Conservation (phyloP, 2,113 vertebrate genomes). For the Myrmophylax atrothorax region DNA sequence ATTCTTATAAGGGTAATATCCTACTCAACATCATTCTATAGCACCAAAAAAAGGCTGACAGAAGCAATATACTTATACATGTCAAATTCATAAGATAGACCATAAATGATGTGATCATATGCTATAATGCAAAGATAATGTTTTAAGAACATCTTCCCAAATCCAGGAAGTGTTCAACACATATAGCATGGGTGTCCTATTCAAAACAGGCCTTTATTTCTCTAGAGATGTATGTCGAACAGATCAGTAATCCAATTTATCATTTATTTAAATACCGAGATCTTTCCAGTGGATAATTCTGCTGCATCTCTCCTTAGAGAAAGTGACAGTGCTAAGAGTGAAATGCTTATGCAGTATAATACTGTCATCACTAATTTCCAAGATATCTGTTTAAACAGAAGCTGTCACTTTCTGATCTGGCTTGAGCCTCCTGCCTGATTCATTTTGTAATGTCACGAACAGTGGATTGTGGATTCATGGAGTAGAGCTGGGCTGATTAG, state of each 20-base stretch:
- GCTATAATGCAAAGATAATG: not conserved
- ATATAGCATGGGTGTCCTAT: not conserved
- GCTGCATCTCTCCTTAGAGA: not conserved
- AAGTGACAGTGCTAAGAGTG: not conserved
- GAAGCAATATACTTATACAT: not conserved
- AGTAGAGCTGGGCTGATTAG: conserved; percentile 29
- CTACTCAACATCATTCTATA: not conserved
- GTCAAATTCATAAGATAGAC: not conserved
- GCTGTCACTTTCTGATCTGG: conserved; percentile 33
- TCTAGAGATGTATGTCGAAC: not conserved
- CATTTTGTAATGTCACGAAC: conserved; percentile 37
- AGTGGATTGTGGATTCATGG: conserved; percentile 16
- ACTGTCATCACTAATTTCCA: conserved; percentile 8
- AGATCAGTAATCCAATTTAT: not conserved
- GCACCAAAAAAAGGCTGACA: not conserved
- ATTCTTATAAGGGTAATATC: not conserved
- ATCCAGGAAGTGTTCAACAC: not conserved
- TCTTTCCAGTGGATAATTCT: not conserved
- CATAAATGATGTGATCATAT: not conserved
- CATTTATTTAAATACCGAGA: not conserved
- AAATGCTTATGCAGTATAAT: not conserved
- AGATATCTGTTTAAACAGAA: conserved; percentile 42
- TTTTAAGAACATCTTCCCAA: not conserved
- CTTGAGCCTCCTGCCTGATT: conserved; percentile 37
- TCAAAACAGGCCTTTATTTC: not conserved